phyloP scores from a whole-genome alignment of 1,140 invertebrate genomes.

The Homarus americanus region DNA sequence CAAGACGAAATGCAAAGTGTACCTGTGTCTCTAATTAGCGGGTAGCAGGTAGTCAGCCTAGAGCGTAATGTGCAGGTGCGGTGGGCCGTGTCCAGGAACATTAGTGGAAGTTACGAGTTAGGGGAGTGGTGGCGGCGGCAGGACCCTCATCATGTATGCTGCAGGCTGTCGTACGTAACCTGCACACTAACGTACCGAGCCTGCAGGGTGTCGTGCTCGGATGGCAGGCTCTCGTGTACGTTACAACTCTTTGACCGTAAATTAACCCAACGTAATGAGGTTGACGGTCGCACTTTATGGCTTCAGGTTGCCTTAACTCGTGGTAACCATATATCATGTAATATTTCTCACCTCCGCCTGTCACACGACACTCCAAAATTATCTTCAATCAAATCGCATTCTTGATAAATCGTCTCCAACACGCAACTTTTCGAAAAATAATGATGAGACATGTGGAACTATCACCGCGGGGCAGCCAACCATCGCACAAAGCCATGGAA shows the following conservation, averaged over 20 bases:
- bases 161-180: background rate
- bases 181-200: background rate
- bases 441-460: background rate
- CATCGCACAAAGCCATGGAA: background rate
- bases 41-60: background rate
- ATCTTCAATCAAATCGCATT: too few relatives aligned
- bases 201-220: background rate
- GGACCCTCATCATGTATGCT: background rate
- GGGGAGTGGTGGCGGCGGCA: background rate
- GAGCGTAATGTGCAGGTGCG: slow-evolving; percentile 1
- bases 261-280: background rate
- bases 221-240: background rate
- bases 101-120: background rate
- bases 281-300: background rate
- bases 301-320: background rate
- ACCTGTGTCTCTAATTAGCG: background rate
- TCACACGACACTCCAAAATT: too few relatives aligned
- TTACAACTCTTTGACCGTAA: background rate
- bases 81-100: background rate
- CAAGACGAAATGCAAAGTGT: background rate
- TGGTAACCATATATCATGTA: background rate
- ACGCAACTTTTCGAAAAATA: too few relatives aligned
- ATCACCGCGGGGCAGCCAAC: background rate
- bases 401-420: too few relatives aligned
- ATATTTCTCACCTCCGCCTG: background rate